Conservation (phyloP, 1,140 invertebrate species). For the Trichogramma pretiosum region DNA sequence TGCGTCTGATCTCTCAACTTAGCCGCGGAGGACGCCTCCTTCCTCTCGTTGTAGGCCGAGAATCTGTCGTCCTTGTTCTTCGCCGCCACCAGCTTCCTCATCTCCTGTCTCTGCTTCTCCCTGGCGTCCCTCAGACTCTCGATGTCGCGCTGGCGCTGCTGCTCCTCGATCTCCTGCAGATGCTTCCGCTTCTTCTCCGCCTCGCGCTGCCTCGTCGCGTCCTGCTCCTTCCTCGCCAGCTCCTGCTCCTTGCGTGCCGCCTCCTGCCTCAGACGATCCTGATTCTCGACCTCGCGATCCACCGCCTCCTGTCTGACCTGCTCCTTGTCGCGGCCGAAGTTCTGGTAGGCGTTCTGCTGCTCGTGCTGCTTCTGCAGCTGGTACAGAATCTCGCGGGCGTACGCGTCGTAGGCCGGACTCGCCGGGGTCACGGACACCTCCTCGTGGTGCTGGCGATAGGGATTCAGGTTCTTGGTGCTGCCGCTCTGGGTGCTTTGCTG, state of each 20-base stretch:
- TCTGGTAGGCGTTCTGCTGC: slow-evolving; percentile 31
- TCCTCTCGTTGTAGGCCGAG: slow-evolving; percentile 16
- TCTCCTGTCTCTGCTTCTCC: slow-evolving; percentile 33
- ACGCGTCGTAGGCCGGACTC: slow-evolving; percentile 32
- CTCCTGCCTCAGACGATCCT: slow-evolving; percentile 32
- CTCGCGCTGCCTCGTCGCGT: slow-evolving; percentile 32
- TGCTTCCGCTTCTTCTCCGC: slow-evolving; percentile 36
- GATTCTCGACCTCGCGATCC: slow-evolving; percentile 34
- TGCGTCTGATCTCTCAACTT: no score
- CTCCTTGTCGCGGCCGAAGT: slow-evolving; percentile 34
- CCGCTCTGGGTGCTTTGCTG: slow-evolving; percentile 26
- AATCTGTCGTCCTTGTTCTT: slow-evolving; percentile 24
- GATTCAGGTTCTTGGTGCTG: slow-evolving; percentile 16
- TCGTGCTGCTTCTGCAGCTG: slow-evolving; percentile 42
- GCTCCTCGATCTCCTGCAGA: slow-evolving; percentile 33
- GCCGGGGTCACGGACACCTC: slow-evolving; percentile 20
- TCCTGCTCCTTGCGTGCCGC: slow-evolving; percentile 32
- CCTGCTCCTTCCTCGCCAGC: slow-evolving; percentile 31
- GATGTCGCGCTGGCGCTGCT: slow-evolving; percentile 31
- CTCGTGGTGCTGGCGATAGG: slow-evolving; percentile 34
- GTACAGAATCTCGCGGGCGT: slow-evolving; percentile 38
- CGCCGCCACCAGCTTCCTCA: no score
- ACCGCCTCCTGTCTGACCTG: slow-evolving; percentile 32
- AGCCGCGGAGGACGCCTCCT: no score
- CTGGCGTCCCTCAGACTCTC: slow-evolving; percentile 31